phyloP scores from a whole-genome alignment of 2,888 invertebrate species.

The Caenorhabditis sp. region DNA sequence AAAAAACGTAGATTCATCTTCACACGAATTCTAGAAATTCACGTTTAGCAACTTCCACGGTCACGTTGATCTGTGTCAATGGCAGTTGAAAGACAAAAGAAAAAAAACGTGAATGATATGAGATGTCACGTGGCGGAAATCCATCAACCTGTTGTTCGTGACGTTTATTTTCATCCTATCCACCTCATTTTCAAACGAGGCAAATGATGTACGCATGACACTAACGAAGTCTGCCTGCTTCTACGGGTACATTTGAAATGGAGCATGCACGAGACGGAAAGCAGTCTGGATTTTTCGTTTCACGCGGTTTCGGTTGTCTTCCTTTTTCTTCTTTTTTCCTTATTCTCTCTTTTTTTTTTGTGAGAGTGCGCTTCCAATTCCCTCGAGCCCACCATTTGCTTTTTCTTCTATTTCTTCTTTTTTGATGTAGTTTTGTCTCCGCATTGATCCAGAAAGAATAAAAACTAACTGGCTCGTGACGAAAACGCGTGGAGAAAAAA shows the following conservation, averaged over 20 bases:
- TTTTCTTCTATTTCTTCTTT: conserved; percentile 35
- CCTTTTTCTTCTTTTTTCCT: conserved; percentile 15
- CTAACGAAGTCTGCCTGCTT: conserved; percentile 48
- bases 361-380: conserved; percentile 46
- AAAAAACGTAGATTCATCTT: no score
- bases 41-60: conserved; percentile 2
- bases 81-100: conserved; percentile 29
- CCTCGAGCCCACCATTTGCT: conserved; percentile 5
- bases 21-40: not conserved
- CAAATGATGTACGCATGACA: conserved; percentile 57
- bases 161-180: conserved; percentile 31
- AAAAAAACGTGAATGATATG: conserved; percentile 23
- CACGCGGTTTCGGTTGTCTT: conserved; percentile 11
- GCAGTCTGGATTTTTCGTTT: conserved; percentile 30
- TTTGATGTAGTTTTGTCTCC: conserved; percentile 14
- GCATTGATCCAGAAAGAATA: conserved; percentile 41
- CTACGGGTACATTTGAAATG: conserved; percentile 45
- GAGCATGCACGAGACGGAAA: conserved; percentile 20
- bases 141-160: conserved; percentile 60
- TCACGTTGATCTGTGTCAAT: conserved; percentile 35
- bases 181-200: conserved; percentile 20
- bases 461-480: conserved; percentile 40
- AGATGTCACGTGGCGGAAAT: conserved; percentile 53
- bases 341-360: conserved; percentile 9
- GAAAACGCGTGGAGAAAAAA: conserved; percentile 8